Percentiles rank a stretch among this genome's conserved stretches.
These are phyloP conservation scores for Rhynchotus rufescens DNA, from an alignment of 2,797 vertebrate genomes.

Conservation along the genomic window DNA sequence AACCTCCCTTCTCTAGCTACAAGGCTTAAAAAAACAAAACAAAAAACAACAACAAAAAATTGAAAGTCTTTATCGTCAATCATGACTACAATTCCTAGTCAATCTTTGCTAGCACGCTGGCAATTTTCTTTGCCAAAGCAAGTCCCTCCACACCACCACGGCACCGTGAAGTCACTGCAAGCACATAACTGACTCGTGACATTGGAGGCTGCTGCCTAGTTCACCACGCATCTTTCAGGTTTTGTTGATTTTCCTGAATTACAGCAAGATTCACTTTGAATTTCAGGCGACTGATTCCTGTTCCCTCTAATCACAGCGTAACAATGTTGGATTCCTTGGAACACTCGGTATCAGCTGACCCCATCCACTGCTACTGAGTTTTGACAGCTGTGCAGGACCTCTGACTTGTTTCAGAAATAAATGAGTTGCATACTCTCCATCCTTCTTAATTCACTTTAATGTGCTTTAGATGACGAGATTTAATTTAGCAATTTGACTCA, in stretches of 20 bases:
- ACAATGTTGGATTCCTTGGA: background rate
- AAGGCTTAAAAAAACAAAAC: background rate
- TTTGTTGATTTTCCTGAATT: conserved; percentile 46
- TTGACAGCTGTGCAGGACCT: conserved; percentile 54
- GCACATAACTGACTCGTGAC: background rate
- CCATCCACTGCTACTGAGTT: background rate
- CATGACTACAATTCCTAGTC: background rate
- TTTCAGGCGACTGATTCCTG: background rate
- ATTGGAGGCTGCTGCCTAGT: background rate
- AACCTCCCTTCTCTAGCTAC: background rate
- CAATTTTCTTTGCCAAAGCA: background rate
- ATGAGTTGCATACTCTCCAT: conserved; percentile 74
- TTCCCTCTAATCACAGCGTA: conserved; percentile 1
- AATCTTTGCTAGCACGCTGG: background rate
- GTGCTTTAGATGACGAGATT: conserved; percentile 85
- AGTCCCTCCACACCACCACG: background rate
- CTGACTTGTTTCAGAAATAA: conserved; percentile 72
- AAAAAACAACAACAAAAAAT: too few relatives aligned
- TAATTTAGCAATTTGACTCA: conserved; percentile 90
- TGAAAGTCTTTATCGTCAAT: rapidly evolving
- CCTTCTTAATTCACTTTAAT: conserved; percentile 83
- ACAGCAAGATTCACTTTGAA: background rate
- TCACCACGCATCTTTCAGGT: conserved; percentile 4
- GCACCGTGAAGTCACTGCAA: background rate
- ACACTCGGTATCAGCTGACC: conserved; percentile 4